Percentiles rank a stretch among this genome's conserved stretches.
These are phyloP conservation scores for Craniophora ligustri DNA, from an alignment of 2,888 invertebrate species.

Conservation along the genomic window DNA sequence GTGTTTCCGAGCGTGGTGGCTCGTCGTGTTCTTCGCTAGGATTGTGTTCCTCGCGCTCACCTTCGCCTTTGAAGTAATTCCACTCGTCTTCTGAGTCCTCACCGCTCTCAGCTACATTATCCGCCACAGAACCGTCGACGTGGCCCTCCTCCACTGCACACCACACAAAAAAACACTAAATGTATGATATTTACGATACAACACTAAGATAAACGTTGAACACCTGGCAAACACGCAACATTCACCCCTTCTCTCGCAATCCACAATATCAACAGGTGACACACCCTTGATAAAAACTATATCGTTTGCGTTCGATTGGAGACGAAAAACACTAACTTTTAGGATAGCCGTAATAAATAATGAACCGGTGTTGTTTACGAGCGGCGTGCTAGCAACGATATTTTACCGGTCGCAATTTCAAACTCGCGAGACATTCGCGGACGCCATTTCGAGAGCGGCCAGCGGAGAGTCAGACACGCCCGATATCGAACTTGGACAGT, in stretches of 20 bases:
- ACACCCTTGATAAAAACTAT: conserved; percentile 73
- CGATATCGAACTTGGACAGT: conserved; percentile 60
- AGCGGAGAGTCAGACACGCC: conserved; percentile 83
- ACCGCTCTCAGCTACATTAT: conserved; percentile 93
- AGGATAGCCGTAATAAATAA: conserved; percentile 49
- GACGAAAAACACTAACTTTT: conserved; percentile 45
- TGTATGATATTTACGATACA: conserved; percentile 30
- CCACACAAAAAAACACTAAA: conserved; percentile 62
- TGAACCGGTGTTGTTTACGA: conserved; percentile 59
- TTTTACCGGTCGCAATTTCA: conserved; percentile 86
- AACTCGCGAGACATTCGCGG: conserved; percentile 79
- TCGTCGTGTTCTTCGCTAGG: conserved; percentile 88
- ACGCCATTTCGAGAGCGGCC: conserved; percentile 83
- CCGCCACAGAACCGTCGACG: conserved; percentile 88
- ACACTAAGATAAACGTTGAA: conserved; percentile 36
- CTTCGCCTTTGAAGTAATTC: conserved; percentile 93
- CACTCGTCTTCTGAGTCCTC: conserved; percentile 96
- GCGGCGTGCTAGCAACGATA: conserved; percentile 68
- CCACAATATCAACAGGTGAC: conserved; percentile 81
- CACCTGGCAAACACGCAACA: conserved; percentile 65
- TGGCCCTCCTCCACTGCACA: conserved; percentile 83
- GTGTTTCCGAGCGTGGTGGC: conserved; percentile 83
- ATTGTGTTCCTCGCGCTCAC: conserved; percentile 89
- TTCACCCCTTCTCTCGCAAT: conserved; percentile 57
- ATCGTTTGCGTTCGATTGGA: conserved; percentile 45